These are phyloP conservation scores for Diglossa cyanea DNA, from an alignment of 2,797 vertebrate genomes.

Conservation along the genomic window DNA sequence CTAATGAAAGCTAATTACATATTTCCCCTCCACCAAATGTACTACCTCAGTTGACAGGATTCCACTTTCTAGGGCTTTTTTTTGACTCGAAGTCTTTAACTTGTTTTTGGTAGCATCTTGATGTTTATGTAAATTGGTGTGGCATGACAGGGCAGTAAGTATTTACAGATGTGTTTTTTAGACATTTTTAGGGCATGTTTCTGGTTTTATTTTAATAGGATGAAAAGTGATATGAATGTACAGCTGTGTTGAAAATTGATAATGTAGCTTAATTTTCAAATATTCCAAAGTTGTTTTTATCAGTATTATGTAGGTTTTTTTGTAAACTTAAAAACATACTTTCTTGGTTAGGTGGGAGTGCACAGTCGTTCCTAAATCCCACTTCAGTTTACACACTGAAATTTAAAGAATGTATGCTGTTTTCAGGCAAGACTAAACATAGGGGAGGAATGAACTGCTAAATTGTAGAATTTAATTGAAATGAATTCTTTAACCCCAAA, in stretches of 20 bases:
- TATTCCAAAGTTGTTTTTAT: slow-evolving; percentile 75
- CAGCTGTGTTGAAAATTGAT: slow-evolving; percentile 59
- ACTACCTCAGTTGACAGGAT: slow-evolving; percentile 83
- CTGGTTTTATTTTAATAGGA: slow-evolving; percentile 66
- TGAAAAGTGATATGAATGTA: slow-evolving; percentile 69
- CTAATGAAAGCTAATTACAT: neutral
- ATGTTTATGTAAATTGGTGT: slow-evolving; percentile 46
- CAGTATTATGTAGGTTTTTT: slow-evolving; percentile 75
- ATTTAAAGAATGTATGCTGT: slow-evolving; percentile 42
- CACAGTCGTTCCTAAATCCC: slow-evolving; percentile 64
- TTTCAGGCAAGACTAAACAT: neutral
- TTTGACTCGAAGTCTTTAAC: slow-evolving; percentile 67
- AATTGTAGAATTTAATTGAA: slow-evolving; percentile 1
- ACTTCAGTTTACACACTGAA: slow-evolving; percentile 68
- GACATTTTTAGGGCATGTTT: slow-evolving; percentile 67
- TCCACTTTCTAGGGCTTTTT: slow-evolving; percentile 68
- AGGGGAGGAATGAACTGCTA: neutral
- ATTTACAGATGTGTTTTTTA: slow-evolving; percentile 22
- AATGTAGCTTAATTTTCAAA: slow-evolving; percentile 70
- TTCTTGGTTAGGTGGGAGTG: slow-evolving; percentile 70
- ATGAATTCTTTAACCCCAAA: slow-evolving; percentile 33
- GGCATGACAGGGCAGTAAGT: slow-evolving; percentile 60
- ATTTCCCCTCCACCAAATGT: slow-evolving; percentile 34
- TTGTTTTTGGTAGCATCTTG: slow-evolving; percentile 68
- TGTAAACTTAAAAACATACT: slow-evolving; percentile 62